Percentiles rank a stretch among this genome's conserved stretches.
phyloP scores from a whole-genome alignment of 2,888 invertebrate species.

The Amphipyra berbera region DNA sequence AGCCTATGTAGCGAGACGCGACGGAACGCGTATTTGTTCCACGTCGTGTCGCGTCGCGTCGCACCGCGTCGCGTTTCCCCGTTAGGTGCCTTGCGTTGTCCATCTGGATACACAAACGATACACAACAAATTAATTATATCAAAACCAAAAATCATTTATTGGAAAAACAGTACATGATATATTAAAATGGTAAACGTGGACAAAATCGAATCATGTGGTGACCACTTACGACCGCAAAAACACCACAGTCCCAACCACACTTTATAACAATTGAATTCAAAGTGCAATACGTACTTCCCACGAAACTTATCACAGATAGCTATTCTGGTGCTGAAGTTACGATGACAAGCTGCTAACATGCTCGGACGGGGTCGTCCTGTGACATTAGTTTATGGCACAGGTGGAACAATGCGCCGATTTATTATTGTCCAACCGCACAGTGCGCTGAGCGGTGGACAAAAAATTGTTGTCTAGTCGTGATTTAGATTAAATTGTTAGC shows the following conservation, averaged over 20 bases:
- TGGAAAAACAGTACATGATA: background rate
- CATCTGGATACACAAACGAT: too few relatives aligned
- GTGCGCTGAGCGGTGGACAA: slow-evolving; percentile 38
- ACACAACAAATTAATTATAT: background rate
- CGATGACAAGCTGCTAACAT: slow-evolving; percentile 60
- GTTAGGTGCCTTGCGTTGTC: too few relatives aligned
- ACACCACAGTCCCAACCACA: slow-evolving; percentile 22
- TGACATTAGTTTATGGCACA: slow-evolving; percentile 59
- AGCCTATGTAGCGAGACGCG: too few relatives aligned
- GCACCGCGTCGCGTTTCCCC: too few relatives aligned
- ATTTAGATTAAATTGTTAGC: slow-evolving; percentile 8
- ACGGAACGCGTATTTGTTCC: too few relatives aligned
- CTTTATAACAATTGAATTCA: slow-evolving; percentile 54
- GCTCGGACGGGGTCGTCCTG: slow-evolving; percentile 50
- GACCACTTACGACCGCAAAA: slow-evolving; percentile 8
- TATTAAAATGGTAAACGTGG: slow-evolving; percentile 12
- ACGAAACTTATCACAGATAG: slow-evolving; percentile 52
- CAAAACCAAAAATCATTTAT: background rate
- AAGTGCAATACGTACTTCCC: slow-evolving; percentile 48
- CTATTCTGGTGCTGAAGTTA: slow-evolving; percentile 45
- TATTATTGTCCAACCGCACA: slow-evolving; percentile 52
- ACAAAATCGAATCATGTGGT: slow-evolving; percentile 39
- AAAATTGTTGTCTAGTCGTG: slow-evolving; percentile 23
- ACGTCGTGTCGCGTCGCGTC: too few relatives aligned
- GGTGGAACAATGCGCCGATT: slow-evolving; percentile 60